Evolutionary conservation across 2,113 vertebrate genomes (phyloP).

Genomic region (Psephotus haematonotus): DNA sequence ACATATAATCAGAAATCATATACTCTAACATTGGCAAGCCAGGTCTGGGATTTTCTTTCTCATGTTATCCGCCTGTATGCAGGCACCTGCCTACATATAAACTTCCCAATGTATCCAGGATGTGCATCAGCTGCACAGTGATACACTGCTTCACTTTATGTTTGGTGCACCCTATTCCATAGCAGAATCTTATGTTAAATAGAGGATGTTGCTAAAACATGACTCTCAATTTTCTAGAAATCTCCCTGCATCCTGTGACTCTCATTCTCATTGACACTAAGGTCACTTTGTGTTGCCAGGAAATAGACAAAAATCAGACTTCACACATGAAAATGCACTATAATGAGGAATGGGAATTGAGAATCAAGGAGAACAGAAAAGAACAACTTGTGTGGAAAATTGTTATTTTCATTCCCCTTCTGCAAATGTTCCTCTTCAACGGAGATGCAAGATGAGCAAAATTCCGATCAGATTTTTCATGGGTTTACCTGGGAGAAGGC

Average conservation of each 20-base stretch:
- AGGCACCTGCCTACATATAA: neutral
- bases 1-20: neutral
- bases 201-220: neutral
- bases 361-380: neutral
- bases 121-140: neutral
- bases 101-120: neutral
- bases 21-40: neutral
- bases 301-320: neutral
- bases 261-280: neutral
- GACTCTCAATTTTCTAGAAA: neutral
- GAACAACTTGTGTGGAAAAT: neutral
- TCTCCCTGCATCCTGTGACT: neutral
- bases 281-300: neutral
- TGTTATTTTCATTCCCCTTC: neutral
- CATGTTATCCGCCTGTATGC: neutral
- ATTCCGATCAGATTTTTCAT: neutral
- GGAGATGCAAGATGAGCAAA: neutral
- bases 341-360: neutral
- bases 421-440: neutral
- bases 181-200: neutral
- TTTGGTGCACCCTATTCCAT: accelerated
- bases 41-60: neutral
- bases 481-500: neutral
- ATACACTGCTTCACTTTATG: neutral
- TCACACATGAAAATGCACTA: accelerated